A percentile compares a stretch with the other conserved stretches of the same genome.
These are phyloP conservation scores for Protobothrops mucrosquamatus DNA, from an alignment of 2,113 vertebrate species.

Conservation along the genomic window DNA sequence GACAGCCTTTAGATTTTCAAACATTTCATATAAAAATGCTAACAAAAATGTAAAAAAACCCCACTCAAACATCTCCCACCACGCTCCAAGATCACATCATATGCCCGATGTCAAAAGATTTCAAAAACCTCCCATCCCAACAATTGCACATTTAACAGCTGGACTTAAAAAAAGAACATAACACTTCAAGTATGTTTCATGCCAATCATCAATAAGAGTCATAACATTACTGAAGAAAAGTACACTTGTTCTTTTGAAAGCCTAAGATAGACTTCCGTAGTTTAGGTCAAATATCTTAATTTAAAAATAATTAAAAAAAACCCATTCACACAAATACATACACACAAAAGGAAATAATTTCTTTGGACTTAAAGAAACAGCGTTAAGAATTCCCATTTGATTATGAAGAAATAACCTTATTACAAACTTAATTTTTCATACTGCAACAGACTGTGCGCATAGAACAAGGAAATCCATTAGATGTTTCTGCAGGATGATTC, in stretches of 20 bases:
- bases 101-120: conserved; percentile 56
- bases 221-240: conserved; percentile 74
- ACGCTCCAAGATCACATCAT: conserved; percentile 27
- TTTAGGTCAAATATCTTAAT: conserved; percentile 64
- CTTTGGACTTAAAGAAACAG: conserved; percentile 78
- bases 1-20: conserved; percentile 64
- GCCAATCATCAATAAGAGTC: conserved; percentile 71
- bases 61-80: conserved; percentile 53
- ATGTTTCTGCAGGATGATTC: conserved; percentile 55
- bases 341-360: conserved; percentile 63
- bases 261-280: conserved; percentile 60
- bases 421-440: conserved; percentile 65
- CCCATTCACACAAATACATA: conserved; percentile 15
- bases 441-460: conserved; percentile 57
- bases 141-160: conserved; percentile 73
- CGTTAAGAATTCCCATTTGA: conserved; percentile 63
- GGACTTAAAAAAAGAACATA: conserved; percentile 65
- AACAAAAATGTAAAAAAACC: conserved; percentile 65
- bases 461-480: conserved; percentile 61
- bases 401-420: conserved; percentile 68
- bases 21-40: conserved; percentile 69
- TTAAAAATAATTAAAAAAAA: conserved; percentile 47
- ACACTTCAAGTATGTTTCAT: conserved; percentile 73
- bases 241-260: conserved; percentile 72
- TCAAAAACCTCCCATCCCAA: conserved; percentile 53